Conservation (phyloP, 2,113 vertebrate genomes). For the Cricetomys ansorgei region DNA sequence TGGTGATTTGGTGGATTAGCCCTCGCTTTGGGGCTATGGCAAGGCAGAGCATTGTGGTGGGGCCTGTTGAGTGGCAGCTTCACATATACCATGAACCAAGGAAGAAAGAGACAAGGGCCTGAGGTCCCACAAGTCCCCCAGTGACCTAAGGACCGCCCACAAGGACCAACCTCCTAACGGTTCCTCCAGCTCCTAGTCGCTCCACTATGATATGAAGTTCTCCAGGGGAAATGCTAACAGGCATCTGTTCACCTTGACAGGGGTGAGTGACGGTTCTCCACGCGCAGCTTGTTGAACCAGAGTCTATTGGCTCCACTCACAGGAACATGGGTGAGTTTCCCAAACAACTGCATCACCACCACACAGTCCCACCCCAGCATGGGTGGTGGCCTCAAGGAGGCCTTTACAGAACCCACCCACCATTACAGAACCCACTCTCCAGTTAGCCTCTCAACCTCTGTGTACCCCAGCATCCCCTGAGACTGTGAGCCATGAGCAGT, state of each 20-base stretch:
- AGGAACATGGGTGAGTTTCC: not conserved
- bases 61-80: not conserved
- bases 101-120: not conserved
- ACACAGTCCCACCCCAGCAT: not conserved
- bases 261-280: not conserved
- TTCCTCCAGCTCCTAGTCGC: not conserved
- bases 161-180: not conserved
- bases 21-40: too few relatives aligned
- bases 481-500: not conserved
- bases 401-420: not conserved
- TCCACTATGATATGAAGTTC: not conserved
- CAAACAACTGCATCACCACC: not conserved
- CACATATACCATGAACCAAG: not conserved
- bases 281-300: not conserved
- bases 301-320: not conserved
- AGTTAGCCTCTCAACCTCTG: not conserved
- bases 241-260: not conserved
- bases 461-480: not conserved
- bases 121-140: too few relatives aligned
- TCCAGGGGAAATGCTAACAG: not conserved
- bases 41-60: not conserved
- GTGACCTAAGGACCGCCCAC: not conserved
- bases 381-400: not conserved
- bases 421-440: not conserved
- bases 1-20: not conserved